Evolutionary conservation across 2,888 invertebrate genomes (phyloP), one percentile per base, ranked within the genome.

Genomic region (Oscheius myriophilus): DNA sequence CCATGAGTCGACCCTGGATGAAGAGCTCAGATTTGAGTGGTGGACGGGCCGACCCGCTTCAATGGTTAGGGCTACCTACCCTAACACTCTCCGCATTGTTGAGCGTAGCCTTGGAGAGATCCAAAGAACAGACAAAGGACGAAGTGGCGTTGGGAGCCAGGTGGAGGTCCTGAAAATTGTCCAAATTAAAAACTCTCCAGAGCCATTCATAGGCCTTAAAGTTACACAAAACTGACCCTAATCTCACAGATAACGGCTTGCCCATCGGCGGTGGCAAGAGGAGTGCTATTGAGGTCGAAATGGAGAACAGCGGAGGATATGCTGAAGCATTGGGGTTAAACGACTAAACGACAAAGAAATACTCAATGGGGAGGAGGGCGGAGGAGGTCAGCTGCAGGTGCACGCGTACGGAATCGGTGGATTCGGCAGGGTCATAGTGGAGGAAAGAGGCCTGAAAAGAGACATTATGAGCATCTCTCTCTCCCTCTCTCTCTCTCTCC

Each of bases 381-480:
- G 21, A 26, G 14, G 61, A 61, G 23, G 46, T 18, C 1, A 61
- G 14, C 26, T 33, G 46, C 23, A 61, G 4, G 2, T 49, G 18
- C 1, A 61, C 33, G 0, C 49, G 49, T 16, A 61, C 12, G 4
- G 9, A 2, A 16, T 61, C 61, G 9, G 25, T n/a, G 2, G 33
- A 21, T 11, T 61, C 61, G 2, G 46, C 39, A 12, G 46, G 49
- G 7, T 61, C 61, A 49, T 18, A 49, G 18, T 49, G 25, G n/a
- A 61, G 33, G 18, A 61, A 61, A 16, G 49, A 61, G 6, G 39
- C 61, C 61, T 61, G 39, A 61, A 61, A 39, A 12, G 0, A 33
- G 33, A 33, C 4, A 9, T 33, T 33, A 6, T 33, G 33, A 6
- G 4, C 3, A 33, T 33, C 9, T 33, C 33, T 9, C 33, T 33